Percentiles rank a stretch among this genome's conserved stretches.
phyloP scores from a whole-genome alignment of 2,797 vertebrate genomes.

The Pelobates cultripes region DNA sequence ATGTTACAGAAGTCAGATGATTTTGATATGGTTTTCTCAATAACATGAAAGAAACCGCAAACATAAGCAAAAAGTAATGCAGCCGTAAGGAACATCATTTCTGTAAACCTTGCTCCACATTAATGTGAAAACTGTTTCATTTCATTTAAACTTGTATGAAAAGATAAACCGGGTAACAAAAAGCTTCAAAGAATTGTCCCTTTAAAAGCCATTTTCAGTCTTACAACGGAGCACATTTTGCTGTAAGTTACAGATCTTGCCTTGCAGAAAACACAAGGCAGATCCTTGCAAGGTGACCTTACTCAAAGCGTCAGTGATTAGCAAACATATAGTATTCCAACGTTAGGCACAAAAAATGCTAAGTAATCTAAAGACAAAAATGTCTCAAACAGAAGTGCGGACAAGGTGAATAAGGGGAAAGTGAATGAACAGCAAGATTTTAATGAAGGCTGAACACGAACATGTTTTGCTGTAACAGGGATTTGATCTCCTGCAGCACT shows the following conservation, averaged over 20 bases:
- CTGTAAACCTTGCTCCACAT: no score
- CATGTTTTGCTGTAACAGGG: not conserved
- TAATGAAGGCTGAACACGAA: slow-evolving; percentile 38
- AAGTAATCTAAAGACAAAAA: slow-evolving; percentile 35
- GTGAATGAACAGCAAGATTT: slow-evolving; percentile 45
- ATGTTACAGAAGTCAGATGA: no score
- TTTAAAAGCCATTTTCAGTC: no score
- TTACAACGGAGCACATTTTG: not conserved
- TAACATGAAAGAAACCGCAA: no score
- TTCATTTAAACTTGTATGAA: no score
- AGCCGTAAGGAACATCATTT: no score
- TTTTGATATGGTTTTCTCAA: no score
- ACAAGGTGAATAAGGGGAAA: slow-evolving; percentile 24
- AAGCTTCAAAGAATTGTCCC: no score
- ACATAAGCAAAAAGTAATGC: no score
- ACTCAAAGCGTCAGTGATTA: not conserved
- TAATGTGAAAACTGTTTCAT: no score
- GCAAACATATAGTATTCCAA: slow-evolving; percentile 33
- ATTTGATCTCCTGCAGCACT: slow-evolving; percentile 4
- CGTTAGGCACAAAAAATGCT: slow-evolving; percentile 46
- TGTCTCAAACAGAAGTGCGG: slow-evolving; percentile 36
- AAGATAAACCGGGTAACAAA: no score
- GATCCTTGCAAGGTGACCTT: slow-evolving; percentile 39
- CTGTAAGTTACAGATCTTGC: slow-evolving; percentile 1
- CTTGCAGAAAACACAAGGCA: not conserved